Percentiles rank a stretch among this genome's conserved stretches.
Evolutionary conservation across 2,113 vertebrate genomes (phyloP).

Genomic region (Odontesthes bonariensis): DNA sequence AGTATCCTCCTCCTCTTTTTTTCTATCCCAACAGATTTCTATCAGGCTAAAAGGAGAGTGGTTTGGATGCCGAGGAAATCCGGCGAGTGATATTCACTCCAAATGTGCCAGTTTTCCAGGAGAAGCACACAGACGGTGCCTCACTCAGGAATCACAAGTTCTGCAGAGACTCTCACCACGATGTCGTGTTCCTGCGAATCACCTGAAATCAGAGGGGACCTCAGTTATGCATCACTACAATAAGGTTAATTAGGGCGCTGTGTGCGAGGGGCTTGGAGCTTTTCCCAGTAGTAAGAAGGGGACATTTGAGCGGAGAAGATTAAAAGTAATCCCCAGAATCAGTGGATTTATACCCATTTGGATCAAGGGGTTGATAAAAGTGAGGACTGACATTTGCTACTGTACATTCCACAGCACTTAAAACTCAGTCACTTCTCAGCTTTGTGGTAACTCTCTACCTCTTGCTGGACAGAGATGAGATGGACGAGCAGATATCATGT

Average conservation of each 20-base stretch:
- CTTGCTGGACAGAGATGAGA: not conserved
- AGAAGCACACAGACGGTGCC: conserved; percentile 24
- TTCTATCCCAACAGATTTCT: conserved; percentile 86
- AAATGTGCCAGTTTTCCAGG: conserved; percentile 18
- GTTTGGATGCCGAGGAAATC: conserved; percentile 81
- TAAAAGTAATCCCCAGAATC: conserved; percentile 61
- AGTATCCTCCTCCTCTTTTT: conserved; percentile 1
- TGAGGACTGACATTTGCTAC: conserved; percentile 47
- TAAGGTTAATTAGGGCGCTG: conserved; percentile 60
- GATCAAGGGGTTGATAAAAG: conserved; percentile 41
- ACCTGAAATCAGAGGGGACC: conserved; percentile 40
- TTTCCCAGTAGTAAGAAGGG: conserved; percentile 44
- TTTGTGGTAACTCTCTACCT: not conserved
- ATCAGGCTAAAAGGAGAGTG: conserved; percentile 86
- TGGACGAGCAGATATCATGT: not conserved
- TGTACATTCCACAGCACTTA: conserved; percentile 39
- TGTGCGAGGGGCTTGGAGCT: conserved; percentile 39
- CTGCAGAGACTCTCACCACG: conserved; percentile 42
- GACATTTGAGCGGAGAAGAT: conserved; percentile 67
- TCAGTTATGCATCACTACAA: conserved; percentile 26
- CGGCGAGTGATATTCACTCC: conserved; percentile 76
- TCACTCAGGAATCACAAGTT: conserved; percentile 59
- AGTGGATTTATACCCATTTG: conserved; percentile 67
- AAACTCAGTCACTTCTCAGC: not conserved
- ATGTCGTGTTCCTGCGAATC: conserved; percentile 19